Conservation (phyloP, 2,888 invertebrate species). For the Oasisia sp. region DNA sequence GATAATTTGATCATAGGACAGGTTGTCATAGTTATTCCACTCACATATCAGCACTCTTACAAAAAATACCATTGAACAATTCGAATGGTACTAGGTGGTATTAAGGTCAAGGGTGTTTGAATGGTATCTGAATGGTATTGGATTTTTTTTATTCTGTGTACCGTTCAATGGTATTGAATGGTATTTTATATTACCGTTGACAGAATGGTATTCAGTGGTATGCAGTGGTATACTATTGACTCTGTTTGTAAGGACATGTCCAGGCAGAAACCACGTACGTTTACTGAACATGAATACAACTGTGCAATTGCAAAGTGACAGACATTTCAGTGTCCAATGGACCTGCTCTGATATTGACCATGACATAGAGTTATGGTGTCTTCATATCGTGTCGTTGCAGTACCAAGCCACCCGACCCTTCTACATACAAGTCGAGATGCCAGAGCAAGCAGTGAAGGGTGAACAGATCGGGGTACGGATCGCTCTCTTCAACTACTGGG, state of each 20-base stretch:
- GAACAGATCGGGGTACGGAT: slow-evolving; percentile 94
- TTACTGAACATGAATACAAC: not conserved
- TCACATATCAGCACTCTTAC: too few relatives aligned
- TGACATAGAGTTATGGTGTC: not conserved
- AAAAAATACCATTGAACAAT: too few relatives aligned
- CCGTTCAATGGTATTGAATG: too few relatives aligned
- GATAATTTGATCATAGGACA: not conserved
- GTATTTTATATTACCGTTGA: too few relatives aligned
- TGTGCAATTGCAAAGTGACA: not conserved
- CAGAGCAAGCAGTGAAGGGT: slow-evolving; percentile 81
- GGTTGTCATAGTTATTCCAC: not conserved
- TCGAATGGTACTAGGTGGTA: too few relatives aligned
- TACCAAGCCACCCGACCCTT: slow-evolving; percentile 91
- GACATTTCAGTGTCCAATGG: not conserved
- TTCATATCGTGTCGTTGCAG: slow-evolving; percentile 65
- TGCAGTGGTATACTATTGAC: not conserved
- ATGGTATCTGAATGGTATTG: too few relatives aligned
- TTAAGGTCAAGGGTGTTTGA: too few relatives aligned
- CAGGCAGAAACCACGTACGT: not conserved
- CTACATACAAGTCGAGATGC: slow-evolving; percentile 95
- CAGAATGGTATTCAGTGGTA: too few relatives aligned
- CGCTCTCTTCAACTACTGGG: slow-evolving; percentile 93
- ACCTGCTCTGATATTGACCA: not conserved
- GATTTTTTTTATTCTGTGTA: too few relatives aligned
- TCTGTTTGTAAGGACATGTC: not conserved